A percentile compares a stretch with the other conserved stretches of the same genome.
These are phyloP conservation scores for Phocoena sinus DNA, from an alignment of 2,113 vertebrate genomes.

Conservation along the genomic window DNA sequence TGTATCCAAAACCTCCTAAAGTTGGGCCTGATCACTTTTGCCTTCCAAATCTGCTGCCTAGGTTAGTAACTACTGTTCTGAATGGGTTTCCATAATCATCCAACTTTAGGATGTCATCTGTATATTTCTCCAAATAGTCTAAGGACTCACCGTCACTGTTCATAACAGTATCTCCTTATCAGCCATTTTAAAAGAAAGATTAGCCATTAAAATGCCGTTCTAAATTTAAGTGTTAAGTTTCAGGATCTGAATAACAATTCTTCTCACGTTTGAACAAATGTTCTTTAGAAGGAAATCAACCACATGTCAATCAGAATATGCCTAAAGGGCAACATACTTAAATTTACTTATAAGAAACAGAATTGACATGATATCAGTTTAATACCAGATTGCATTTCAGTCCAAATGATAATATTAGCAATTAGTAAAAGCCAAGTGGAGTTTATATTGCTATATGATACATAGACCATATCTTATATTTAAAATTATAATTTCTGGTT, in stretches of 20 bases:
- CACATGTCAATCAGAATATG: background rate
- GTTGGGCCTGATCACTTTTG: background rate
- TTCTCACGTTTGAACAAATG: background rate
- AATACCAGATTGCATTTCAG: background rate
- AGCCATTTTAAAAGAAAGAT: background rate
- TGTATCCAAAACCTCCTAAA: background rate
- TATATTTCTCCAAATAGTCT: background rate
- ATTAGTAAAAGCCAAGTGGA: background rate
- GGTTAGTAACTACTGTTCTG: background rate
- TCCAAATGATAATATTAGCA: background rate
- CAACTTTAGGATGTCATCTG: background rate
- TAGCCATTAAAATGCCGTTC: background rate
- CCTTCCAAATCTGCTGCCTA: background rate
- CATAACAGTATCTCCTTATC: background rate
- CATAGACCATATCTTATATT: background rate
- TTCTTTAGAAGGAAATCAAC: conserved; percentile 16
- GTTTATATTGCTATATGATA: background rate
- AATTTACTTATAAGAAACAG: conserved; percentile 33
- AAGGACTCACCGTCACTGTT: background rate
- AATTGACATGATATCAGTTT: background rate
- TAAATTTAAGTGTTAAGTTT: background rate
- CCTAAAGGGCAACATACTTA: background rate
- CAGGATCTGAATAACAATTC: background rate
- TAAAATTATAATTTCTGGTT: background rate
- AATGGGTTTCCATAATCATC: background rate